Conservation (phyloP, 2,888 invertebrate species). For the Melangyna quadrimaculata region DNA sequence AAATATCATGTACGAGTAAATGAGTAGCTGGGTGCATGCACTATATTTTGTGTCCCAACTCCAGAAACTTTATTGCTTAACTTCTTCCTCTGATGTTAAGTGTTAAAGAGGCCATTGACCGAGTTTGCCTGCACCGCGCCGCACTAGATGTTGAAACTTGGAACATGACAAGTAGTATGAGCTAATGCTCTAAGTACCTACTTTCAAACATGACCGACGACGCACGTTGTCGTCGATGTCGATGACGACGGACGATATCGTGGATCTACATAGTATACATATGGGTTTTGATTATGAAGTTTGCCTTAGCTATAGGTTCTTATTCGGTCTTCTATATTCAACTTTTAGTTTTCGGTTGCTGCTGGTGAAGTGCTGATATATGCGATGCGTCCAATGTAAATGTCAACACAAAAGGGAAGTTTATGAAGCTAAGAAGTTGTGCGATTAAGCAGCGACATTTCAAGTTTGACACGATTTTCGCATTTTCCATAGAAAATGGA, state of each 20-base stretch:
- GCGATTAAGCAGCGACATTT: slow-evolving; percentile 69
- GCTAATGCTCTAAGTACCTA: slow-evolving; percentile 8
- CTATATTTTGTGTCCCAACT: neutral
- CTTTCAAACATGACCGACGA: slow-evolving; percentile 6
- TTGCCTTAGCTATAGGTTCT: neutral
- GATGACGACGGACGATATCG: neutral
- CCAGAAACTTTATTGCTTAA: neutral
- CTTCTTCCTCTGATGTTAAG: neutral
- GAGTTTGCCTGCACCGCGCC: slow-evolving; percentile 11
- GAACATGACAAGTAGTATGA: slow-evolving; percentile 4
- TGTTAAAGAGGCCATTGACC: slow-evolving; percentile 59
- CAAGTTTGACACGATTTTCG: slow-evolving; percentile 70
- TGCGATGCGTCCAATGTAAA: slow-evolving; percentile 47
- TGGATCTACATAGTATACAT: too few species aligned
- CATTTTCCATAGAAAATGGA: slow-evolving; percentile 68
- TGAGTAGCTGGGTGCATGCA: neutral
- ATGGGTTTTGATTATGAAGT: neutral
- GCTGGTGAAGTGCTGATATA: neutral
- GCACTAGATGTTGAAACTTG: neutral
- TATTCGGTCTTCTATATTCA: neutral
- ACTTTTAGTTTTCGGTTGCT: neutral
- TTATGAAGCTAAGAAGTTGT: slow-evolving; percentile 57
- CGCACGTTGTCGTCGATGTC: neutral
- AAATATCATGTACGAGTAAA: neutral
- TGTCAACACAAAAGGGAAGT: slow-evolving; percentile 54